Percentiles rank a stretch among this genome's conserved stretches.
These are phyloP conservation scores for Caradrina clavipalpis DNA, from an alignment of 2,888 invertebrate species.

Conservation along the genomic window DNA sequence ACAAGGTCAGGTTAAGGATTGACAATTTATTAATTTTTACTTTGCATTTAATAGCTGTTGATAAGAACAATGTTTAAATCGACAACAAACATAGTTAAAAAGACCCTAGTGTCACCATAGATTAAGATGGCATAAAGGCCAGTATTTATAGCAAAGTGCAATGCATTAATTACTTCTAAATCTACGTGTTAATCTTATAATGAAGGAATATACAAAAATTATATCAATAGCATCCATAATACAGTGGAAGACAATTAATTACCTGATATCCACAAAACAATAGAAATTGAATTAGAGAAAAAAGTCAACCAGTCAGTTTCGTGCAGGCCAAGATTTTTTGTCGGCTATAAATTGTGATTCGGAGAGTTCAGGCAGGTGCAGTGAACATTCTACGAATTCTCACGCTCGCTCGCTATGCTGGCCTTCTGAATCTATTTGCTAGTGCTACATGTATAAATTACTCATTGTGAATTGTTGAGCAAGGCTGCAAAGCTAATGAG, in stretches of 20 bases:
- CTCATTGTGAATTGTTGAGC: constrained; percentile 81
- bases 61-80: neutral
- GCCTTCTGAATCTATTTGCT: constrained; percentile 76
- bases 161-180: neutral
- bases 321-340: constrained; percentile 47
- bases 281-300: constrained; percentile 27
- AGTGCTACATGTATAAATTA: constrained; percentile 72
- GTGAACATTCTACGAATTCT: constrained; percentile 72
- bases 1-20: constrained; percentile 1
- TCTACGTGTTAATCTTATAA: neutral
- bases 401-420: constrained; percentile 75
- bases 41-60: neutral
- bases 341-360: constrained; percentile 54
- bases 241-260: neutral
- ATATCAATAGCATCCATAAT: neutral
- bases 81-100: constrained; percentile 1
- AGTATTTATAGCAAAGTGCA: neutral
- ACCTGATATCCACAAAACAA: constrained; percentile 11
- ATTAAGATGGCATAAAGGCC: neutral
- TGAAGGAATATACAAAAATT: neutral
- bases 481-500: constrained; percentile 82
- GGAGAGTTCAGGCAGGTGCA: constrained; percentile 69
- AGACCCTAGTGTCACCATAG: neutral
- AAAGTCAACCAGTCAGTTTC: constrained; percentile 25
- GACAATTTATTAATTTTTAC: neutral